These are phyloP conservation scores for Sycophila texana DNA, from an alignment of 2,888 invertebrate species.

Conservation along the genomic window DNA sequence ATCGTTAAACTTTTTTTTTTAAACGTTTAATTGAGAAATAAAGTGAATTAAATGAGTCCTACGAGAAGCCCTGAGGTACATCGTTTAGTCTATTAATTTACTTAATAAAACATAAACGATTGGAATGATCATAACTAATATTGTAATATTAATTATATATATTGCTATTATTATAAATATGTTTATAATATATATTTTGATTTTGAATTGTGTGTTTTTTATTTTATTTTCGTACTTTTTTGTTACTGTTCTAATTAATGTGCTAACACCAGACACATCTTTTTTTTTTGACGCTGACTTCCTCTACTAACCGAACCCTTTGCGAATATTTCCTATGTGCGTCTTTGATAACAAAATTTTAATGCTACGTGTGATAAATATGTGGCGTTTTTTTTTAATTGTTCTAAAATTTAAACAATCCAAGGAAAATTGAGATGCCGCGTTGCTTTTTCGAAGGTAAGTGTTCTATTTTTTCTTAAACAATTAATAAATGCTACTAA, in stretches of 20 bases:
- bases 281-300: constrained; percentile 50
- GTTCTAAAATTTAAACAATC: background rate
- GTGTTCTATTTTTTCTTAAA: constrained; percentile 33
- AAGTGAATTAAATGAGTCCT: constrained; percentile 43
- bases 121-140: constrained; percentile 73
- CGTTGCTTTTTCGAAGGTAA: constrained; percentile 19
- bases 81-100: constrained; percentile 72
- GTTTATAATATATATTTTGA: constrained; percentile 76
- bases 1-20: constrained; percentile 57
- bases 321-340: constrained; percentile 30
- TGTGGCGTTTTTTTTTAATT: constrained; percentile 10
- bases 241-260: constrained; percentile 40
- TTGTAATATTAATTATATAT: constrained; percentile 74
- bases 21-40: constrained; percentile 53
- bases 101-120: constrained; percentile 70
- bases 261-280: constrained; percentile 41
- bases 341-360: constrained; percentile 42
- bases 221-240: constrained; percentile 59
- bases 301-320: constrained; percentile 54
- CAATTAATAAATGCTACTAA: constrained; percentile 8
- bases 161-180: constrained; percentile 74
- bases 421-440: constrained; percentile 1
- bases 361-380: constrained; percentile 28
- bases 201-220: constrained; percentile 70
- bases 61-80: constrained; percentile 54